Evolutionary conservation across 92 coral and sea anemone genomes (phyloP).

Genomic region (Scolanthus callimorphus): DNA sequence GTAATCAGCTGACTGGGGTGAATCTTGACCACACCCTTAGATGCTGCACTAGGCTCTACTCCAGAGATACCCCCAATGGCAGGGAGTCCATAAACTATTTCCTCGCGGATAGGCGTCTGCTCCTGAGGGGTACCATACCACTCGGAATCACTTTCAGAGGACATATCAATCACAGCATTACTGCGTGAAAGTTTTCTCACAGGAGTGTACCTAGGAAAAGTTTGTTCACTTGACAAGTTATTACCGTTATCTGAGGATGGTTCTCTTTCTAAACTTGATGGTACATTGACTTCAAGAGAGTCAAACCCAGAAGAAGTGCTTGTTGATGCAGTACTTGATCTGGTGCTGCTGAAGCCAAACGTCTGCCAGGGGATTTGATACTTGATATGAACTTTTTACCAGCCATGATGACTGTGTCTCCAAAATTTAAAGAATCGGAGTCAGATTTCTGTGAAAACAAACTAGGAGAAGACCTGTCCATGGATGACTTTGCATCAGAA

Average conservation of each 20-base stretch:
- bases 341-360: constrained; percentile 45
- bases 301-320: constrained; percentile 34
- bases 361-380: constrained; percentile 58
- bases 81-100: constrained; percentile 38
- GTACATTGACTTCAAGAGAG: constrained; percentile 40
- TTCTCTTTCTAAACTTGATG: constrained; percentile 5
- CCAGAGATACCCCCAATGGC: neutral
- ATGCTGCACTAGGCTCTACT: neutral
- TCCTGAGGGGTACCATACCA: constrained; percentile 46
- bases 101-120: constrained; percentile 8
- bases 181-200: constrained; percentile 51
- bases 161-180: constrained; percentile 52
- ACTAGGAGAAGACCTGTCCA: constrained; percentile 2
- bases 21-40: constrained; percentile 31
- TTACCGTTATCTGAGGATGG: constrained; percentile 1
- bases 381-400: constrained; percentile 69
- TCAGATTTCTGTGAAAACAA: constrained; percentile 6
- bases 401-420: constrained; percentile 62
- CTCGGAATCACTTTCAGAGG: constrained; percentile 73
- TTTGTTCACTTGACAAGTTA: constrained; percentile 6
- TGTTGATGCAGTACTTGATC: constrained; percentile 58
- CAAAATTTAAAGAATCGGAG: constrained; percentile 47
- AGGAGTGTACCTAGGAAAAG: constrained; percentile 14
- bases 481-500: constrained; percentile 5
- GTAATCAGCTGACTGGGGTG: constrained; percentile 84